These are phyloP conservation scores for Hyperoplus lanceolatus DNA, from an alignment of 2,797 vertebrate genomes.

Conservation along the genomic window DNA sequence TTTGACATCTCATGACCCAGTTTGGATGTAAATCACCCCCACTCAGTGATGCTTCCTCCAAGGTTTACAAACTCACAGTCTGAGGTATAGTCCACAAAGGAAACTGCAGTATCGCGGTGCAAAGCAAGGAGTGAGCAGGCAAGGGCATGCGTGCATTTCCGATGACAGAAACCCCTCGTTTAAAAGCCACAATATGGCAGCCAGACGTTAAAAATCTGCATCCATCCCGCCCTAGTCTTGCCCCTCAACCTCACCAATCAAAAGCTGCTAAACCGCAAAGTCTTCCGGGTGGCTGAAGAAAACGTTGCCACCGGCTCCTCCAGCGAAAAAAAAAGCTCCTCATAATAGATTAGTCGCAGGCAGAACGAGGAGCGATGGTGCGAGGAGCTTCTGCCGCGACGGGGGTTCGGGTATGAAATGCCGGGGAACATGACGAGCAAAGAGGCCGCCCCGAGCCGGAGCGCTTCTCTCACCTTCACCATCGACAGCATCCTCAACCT, in stretches of 20 bases:
- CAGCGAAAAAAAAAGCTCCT: too few species aligned
- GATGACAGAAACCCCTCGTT: constrained; percentile 36
- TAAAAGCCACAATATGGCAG: constrained; percentile 64
- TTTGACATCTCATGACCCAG: neutral
- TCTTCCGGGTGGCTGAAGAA: constrained; percentile 79
- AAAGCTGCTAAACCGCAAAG: constrained; percentile 67
- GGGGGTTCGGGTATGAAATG: constrained; percentile 65
- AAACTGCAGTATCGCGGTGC: neutral
- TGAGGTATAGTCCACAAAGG: neutral
- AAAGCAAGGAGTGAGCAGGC: neutral
- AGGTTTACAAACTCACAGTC: neutral
- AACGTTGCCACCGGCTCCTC: constrained; percentile 54
- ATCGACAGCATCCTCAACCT: constrained; percentile 87
- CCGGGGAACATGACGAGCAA: constrained; percentile 81
- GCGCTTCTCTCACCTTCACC: constrained; percentile 84
- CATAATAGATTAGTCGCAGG: constrained; percentile 50
- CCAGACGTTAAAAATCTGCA: constrained; percentile 47
- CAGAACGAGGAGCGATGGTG: constrained; percentile 77
- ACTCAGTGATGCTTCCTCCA: too few species aligned
- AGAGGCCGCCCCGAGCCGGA: constrained; percentile 75
- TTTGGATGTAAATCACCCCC: neutral
- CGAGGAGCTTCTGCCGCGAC: constrained; percentile 64
- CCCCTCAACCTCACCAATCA: constrained; percentile 82
- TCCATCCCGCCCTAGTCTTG: constrained; percentile 80
- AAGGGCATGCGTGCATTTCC: neutral